Base-by-base conservation (phyloP, 2,113 vertebrate genomes). In the Crotalus viridis region DNA sequence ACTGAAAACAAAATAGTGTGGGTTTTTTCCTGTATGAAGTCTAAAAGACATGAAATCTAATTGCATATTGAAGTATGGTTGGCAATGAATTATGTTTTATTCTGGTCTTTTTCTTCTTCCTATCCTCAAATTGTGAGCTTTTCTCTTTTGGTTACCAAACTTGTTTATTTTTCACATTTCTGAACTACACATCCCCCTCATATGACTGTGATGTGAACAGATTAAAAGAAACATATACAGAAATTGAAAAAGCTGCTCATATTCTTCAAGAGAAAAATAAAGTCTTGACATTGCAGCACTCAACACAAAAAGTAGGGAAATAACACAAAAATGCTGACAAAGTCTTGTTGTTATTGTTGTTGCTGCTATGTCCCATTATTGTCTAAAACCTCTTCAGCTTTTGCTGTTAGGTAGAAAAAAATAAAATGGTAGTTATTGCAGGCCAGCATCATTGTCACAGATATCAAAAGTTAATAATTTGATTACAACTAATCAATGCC, bases 371-470 rank as follows among this genome's bases (percentile, higher is more conserved):
- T 51, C 57, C 0, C 6, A 87, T 85, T 93, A 61, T 10, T 61
- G 86, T 69, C 33, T 93, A 92, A 96, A 95, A 88, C 33, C 89
- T 26, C 15, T 52, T 57, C 89, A 59, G 24, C 46, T 89, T 90
- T 92, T 94, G 55, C 17, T 94, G 93, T 90, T 69, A 93, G 86
- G 48, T 22, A 87, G 88, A 92, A 59, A 91, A 74, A 33, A 51
- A 51, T 28, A 90, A 85, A 89, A 64, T 28, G 28, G 43, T 28
- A 92, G 52, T 56, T 88, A 46, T 93, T 91, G 17, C 19, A 52
- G 88, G 54, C 64, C 54, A 91, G 52, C 10, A 87, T 90, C 59
- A 43, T 90, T 46, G 90, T 87, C 69, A 46, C 61, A 74, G 57
- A 91, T 91, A 94, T 92, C 92, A 94, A 87, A 54, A 9, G 1